Conservation (phyloP, 2,888 invertebrate species). For the Scaptomyza caliginosa region DNA sequence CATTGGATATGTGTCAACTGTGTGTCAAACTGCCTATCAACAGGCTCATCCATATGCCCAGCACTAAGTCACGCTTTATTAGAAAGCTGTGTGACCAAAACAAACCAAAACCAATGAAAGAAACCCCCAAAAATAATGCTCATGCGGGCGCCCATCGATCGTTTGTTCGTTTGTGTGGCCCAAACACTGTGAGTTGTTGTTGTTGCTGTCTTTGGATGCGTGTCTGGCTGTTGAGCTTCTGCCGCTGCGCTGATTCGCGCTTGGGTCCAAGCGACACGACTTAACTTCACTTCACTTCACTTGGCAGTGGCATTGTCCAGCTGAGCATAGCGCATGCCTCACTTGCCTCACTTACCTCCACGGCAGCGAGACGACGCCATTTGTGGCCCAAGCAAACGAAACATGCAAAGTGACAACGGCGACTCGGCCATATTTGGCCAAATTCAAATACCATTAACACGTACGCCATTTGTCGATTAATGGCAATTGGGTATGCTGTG, state of each 20-base stretch:
- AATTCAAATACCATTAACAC: slow-evolving; percentile 84
- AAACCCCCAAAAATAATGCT: slow-evolving; percentile 34
- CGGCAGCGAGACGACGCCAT: slow-evolving; percentile 27
- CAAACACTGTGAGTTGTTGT: slow-evolving; percentile 15
- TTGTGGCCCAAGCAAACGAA: slow-evolving; percentile 44
- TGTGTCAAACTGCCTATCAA: slow-evolving; percentile 43
- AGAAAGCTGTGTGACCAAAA: slow-evolving; percentile 64
- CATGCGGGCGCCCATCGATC: slow-evolving; percentile 66
- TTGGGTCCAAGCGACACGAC: slow-evolving; percentile 62
- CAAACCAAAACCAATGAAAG: slow-evolving; percentile 10
- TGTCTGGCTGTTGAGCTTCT: slow-evolving; percentile 55
- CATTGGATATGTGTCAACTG: slow-evolving; percentile 64
- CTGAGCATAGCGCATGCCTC: too few relatives aligned
- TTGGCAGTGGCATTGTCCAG: slow-evolving; percentile 45
- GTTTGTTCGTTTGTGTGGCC: slow-evolving; percentile 49
- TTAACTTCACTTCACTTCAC: slow-evolving; percentile 17
- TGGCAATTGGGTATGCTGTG: slow-evolving; percentile 8
- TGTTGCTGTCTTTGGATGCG: slow-evolving; percentile 45
- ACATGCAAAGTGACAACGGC: slow-evolving; percentile 78
- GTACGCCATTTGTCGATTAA: slow-evolving; percentile 75
- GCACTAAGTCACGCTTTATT: slow-evolving; percentile 70
- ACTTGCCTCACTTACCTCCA: slow-evolving; percentile 65
- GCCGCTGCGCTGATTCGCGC: slow-evolving; percentile 60
- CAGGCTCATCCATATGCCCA: slow-evolving; percentile 60
- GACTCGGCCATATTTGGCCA: slow-evolving; percentile 81